phyloP scores from a whole-genome alignment of 2,797 vertebrate genomes.

The Poecilia velifera region DNA sequence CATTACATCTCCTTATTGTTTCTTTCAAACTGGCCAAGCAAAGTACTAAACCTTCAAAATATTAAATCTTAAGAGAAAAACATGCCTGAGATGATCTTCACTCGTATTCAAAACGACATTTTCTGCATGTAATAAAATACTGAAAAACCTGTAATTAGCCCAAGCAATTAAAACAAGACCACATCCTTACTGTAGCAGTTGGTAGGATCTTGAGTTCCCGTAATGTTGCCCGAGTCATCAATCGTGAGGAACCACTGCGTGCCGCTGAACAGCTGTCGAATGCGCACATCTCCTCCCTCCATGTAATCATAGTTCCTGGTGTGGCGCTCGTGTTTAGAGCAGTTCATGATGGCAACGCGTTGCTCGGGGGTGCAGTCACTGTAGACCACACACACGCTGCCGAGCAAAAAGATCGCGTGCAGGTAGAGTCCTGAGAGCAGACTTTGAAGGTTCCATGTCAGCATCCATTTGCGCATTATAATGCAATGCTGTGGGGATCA shows the following conservation, averaged over 20 bases:
- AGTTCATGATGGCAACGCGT: conserved; percentile 94
- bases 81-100: not conserved
- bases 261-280: conserved; percentile 96
- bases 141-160: too few relatives aligned
- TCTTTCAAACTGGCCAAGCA: conserved; percentile 39
- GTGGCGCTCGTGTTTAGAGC: conserved; percentile 94
- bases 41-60: conserved; percentile 17
- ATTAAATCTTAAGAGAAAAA: conserved; percentile 5
- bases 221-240: conserved; percentile 94
- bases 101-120: not conserved
- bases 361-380: conserved; percentile 95
- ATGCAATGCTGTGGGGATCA: conserved; percentile 91
- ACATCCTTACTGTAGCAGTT: conserved; percentile 95
- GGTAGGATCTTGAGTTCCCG: conserved; percentile 92
- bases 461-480: conserved; percentile 99
- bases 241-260: conserved; percentile 98
- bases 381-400: conserved; percentile 90
- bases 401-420: conserved; percentile 90
- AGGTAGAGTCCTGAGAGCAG: conserved; percentile 95
- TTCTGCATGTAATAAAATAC: not conserved
- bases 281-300: conserved; percentile 97
- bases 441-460: conserved; percentile 97
- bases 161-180: conserved; percentile 5
- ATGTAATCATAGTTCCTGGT: conserved; percentile 99
- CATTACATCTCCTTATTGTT: conserved; percentile 52